These are phyloP conservation scores for Holotrichia oblita DNA, from an alignment of 1,140 invertebrate species.

Conservation along the genomic window DNA sequence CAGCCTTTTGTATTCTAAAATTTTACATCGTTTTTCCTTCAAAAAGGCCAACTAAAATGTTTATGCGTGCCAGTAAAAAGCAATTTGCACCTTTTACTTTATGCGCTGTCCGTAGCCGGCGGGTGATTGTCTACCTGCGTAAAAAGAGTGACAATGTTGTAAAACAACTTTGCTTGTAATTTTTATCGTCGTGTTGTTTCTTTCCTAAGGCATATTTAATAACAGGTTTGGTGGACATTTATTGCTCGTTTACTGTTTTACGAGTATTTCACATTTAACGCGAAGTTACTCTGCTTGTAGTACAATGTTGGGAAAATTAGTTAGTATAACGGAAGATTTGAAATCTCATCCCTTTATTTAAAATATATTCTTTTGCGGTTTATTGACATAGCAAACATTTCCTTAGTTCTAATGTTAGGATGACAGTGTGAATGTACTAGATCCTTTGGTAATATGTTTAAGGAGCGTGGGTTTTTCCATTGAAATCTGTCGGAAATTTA, in stretches of 20 bases:
- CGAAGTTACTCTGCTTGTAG: background rate
- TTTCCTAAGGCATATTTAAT: conserved; percentile 13
- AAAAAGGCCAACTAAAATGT: background rate
- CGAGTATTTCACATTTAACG: background rate
- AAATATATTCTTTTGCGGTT: no score
- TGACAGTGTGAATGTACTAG: no score
- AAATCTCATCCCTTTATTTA: no score
- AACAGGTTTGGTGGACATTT: background rate
- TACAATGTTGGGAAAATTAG: background rate
- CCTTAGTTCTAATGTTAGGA: no score
- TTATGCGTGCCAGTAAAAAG: conserved; percentile 28
- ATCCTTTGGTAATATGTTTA: no score
- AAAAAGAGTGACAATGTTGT: conserved; percentile 13
- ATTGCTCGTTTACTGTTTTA: conserved; percentile 22
- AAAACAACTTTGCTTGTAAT: conserved; percentile 32
- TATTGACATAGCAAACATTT: no score
- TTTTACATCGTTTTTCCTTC: conserved; percentile 8
- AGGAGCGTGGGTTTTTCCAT: no score
- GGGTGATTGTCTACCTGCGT: background rate
- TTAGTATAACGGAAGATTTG: no score
- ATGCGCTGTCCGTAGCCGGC: background rate
- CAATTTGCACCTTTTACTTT: conserved; percentile 24
- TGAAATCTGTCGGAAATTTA: no score
- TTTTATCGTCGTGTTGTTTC: conserved; percentile 8
- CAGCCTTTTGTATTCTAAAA: background rate